phyloP scores from a whole-genome alignment of 2,888 invertebrate genomes.

The Spilarctia lutea region DNA sequence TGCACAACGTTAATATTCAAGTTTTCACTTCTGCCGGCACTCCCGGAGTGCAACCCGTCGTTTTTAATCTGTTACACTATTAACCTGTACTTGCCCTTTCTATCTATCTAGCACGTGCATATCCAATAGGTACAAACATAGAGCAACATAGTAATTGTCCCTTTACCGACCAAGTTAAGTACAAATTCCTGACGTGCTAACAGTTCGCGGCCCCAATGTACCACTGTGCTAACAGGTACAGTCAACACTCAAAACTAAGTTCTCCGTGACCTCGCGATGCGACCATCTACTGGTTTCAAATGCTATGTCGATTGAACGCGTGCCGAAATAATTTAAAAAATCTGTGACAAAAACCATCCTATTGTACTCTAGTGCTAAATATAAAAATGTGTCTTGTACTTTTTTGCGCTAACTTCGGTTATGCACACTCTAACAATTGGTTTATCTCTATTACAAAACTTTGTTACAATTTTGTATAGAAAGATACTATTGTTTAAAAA shows the following conservation, averaged over 20 bases:
- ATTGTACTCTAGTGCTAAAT: background rate
- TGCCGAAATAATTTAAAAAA: background rate
- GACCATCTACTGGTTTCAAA: background rate
- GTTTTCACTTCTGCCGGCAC: too few species aligned
- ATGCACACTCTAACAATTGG: background rate
- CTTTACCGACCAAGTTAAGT: constrained; percentile 25
- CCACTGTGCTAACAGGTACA: constrained; percentile 12
- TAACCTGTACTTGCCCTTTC: too few species aligned
- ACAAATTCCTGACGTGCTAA: constrained; percentile 32
- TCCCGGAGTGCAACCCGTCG: too few species aligned
- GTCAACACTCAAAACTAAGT: constrained; percentile 39
- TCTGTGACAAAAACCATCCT: background rate
- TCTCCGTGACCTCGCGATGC: constrained; percentile 35
- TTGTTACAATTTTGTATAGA: background rate
- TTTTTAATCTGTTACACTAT: too few species aligned
- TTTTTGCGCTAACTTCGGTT: background rate
- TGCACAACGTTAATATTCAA: too few species aligned
- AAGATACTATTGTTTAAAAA: background rate
- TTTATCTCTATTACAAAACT: background rate
- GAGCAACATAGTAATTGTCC: background rate
- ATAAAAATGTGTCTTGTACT: background rate
- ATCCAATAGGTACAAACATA: background rate
- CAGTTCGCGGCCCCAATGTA: constrained; percentile 30
- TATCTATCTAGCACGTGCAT: background rate
- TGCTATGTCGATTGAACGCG: background rate